A percentile compares a stretch with the other conserved stretches of the same genome.
These are phyloP conservation scores for Rallus limicola DNA, from an alignment of 2,113 vertebrate species.

Conservation along the genomic window DNA sequence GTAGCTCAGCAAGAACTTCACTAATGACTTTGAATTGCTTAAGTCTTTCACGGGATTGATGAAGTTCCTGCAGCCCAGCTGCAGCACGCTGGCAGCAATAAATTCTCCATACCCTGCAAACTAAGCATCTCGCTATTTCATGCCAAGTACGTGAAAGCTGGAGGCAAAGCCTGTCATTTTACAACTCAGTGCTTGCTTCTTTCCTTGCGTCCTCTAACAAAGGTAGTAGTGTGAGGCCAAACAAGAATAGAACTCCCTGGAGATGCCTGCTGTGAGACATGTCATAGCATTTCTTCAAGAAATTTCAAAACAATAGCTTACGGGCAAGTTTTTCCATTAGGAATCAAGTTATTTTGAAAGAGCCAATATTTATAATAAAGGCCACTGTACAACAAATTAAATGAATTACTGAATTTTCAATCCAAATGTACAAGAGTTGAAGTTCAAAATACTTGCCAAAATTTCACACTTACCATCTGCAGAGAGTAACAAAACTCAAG, in stretches of 20 bases:
- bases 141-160: neutral
- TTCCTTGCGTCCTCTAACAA: neutral
- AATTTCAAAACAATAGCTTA: conserved; percentile 33
- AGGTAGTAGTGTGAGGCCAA: neutral
- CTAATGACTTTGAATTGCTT: neutral
- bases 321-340: conserved; percentile 36
- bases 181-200: neutral
- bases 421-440: neutral
- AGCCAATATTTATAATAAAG: conserved; percentile 47
- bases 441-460: neutral
- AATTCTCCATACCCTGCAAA: neutral
- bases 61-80: conserved; percentile 7
- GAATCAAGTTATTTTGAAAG: conserved; percentile 41
- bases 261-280: conserved; percentile 25
- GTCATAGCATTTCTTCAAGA: conserved; percentile 17
- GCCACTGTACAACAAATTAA: neutral
- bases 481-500: neutral
- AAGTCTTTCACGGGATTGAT: neutral
- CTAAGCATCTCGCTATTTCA: neutral
- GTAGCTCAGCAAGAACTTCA: neutral
- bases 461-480: neutral
- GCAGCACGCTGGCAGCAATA: neutral
- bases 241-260: neutral
- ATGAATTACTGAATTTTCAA: conserved; percentile 18
- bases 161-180: conserved; percentile 19